Conservation (phyloP, 2,797 vertebrate species). For the Mareca strepera region DNA sequence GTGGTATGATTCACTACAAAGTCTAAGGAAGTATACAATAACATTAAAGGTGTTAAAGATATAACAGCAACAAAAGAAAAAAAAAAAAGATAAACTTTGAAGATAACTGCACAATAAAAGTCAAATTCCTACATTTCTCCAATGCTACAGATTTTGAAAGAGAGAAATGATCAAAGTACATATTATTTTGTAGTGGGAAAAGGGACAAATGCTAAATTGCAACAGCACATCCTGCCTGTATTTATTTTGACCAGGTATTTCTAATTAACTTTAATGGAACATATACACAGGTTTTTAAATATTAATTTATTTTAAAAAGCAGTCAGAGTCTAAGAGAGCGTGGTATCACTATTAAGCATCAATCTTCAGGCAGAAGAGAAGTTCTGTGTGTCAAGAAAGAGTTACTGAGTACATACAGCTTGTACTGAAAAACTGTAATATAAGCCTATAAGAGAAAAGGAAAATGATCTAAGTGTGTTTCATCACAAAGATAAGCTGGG, state of each 20-base stretch:
- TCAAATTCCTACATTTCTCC: background rate
- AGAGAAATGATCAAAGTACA: fast-evolving
- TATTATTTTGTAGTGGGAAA: background rate
- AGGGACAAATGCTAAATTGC: fast-evolving
- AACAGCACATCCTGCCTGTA: background rate
- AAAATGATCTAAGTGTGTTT: background rate
- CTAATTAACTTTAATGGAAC: background rate
- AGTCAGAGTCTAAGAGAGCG: background rate
- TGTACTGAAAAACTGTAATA: background rate
- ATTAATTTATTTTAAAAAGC: background rate
- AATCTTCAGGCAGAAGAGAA: background rate
- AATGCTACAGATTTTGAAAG: background rate
- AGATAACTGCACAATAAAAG: background rate
- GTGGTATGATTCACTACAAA: background rate
- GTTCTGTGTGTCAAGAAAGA: background rate
- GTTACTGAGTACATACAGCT: fast-evolving
- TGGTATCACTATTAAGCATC: background rate
- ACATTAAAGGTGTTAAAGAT: background rate
- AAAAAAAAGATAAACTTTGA: background rate
- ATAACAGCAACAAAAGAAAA: background rate
- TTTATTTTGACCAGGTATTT: background rate
- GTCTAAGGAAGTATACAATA: background rate
- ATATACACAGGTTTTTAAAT: background rate
- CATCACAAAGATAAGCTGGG: background rate
- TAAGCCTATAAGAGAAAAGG: background rate